Evolutionary conservation across 1,140 invertebrate genomes (phyloP).

Genomic region (Euura lappo): DNA sequence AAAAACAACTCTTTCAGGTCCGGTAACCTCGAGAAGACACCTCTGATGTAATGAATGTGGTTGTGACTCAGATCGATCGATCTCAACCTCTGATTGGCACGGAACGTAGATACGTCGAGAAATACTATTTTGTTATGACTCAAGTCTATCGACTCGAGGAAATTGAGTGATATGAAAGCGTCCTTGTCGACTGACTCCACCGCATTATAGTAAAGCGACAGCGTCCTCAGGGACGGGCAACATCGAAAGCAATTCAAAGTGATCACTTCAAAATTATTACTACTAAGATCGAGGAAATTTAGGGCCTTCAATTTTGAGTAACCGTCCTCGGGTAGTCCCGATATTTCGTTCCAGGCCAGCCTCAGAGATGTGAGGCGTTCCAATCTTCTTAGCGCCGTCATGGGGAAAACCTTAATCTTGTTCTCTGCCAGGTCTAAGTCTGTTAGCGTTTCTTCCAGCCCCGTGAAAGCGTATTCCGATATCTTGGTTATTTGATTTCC

Average conservation of each 20-base stretch:
- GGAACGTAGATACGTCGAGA: slow-evolving; percentile 70
- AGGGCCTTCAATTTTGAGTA: slow-evolving; percentile 70
- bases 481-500: slow-evolving; percentile 73
- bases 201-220: slow-evolving; percentile 78
- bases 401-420: slow-evolving; percentile 75
- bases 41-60: slow-evolving; percentile 77
- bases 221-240: slow-evolving; percentile 73
- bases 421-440: slow-evolving; percentile 83
- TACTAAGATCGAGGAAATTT: slow-evolving; percentile 76
- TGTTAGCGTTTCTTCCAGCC: slow-evolving; percentile 73
- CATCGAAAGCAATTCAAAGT: slow-evolving; percentile 72
- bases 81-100: slow-evolving; percentile 69
- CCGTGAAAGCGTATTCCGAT: slow-evolving; percentile 78
- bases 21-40: slow-evolving; percentile 75
- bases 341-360: slow-evolving; percentile 78
- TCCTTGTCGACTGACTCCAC: slow-evolving; percentile 73
- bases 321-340: slow-evolving; percentile 66
- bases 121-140: slow-evolving; percentile 79
- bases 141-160: slow-evolving; percentile 80
- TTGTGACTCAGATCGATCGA: slow-evolving; percentile 82
- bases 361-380: slow-evolving; percentile 71
- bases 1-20: slow-evolving; percentile 73
- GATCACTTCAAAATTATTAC: slow-evolving; percentile 75
- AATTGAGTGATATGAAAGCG: slow-evolving; percentile 69
- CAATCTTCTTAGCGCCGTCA: slow-evolving; percentile 72